Evolutionary conservation across 2,113 vertebrate species (phyloP).

Genomic region (Cariama cristata): DNA sequence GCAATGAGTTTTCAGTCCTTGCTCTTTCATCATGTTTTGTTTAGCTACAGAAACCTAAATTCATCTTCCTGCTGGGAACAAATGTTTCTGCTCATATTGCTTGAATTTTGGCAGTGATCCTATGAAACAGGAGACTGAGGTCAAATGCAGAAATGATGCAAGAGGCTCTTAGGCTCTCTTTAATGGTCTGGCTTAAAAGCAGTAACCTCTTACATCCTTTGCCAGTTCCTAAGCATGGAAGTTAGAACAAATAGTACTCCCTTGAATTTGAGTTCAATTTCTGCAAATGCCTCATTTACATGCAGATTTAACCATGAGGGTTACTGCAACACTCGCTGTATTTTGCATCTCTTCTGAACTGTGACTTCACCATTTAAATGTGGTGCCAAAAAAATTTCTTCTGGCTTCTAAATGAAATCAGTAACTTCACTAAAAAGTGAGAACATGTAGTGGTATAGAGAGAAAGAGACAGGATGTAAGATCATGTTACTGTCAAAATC

Average conservation of each 20-base stretch:
- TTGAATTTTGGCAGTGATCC: not conserved
- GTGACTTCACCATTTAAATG: not conserved
- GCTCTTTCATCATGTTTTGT: not conserved
- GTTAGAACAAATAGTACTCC: not conserved
- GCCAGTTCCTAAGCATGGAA: not conserved
- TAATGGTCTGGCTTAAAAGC: slow-evolving; percentile 7
- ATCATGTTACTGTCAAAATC: not conserved
- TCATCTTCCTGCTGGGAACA: not conserved
- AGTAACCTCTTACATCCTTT: not conserved
- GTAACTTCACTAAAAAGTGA: not conserved
- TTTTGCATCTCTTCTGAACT: slow-evolving; percentile 20
- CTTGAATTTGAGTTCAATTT: slow-evolving; percentile 8
- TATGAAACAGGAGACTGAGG: not conserved
- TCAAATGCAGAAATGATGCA: slow-evolving; percentile 9
- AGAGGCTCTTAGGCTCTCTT: not conserved
- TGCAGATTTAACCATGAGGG: not conserved
- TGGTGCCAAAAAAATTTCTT: not conserved
- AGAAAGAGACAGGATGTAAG: not conserved
- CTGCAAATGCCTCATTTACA: slow-evolving; percentile 27
- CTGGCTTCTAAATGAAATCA: not conserved
- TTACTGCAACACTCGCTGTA: not conserved
- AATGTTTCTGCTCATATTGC: not conserved
- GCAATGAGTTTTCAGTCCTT: not conserved
- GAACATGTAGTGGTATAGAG: not conserved
- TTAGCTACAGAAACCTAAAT: slow-evolving; percentile 2